Evolutionary conservation across 2,113 vertebrate genomes (phyloP), one percentile per base, ranked within the genome.

Genomic region (Spea bombifrons): DNA sequence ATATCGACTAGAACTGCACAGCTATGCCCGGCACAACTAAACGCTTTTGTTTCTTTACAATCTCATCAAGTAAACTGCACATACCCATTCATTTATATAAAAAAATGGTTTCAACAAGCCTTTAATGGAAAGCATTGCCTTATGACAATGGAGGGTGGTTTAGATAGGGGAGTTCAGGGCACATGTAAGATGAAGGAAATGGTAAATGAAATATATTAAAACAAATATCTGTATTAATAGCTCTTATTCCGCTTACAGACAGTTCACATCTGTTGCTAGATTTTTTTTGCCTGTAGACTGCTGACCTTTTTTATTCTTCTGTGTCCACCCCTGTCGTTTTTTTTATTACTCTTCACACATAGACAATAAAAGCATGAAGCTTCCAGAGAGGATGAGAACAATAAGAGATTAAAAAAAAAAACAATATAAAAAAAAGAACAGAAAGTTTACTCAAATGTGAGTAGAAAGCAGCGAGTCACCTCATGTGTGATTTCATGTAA

Each of bases 391-490:
- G 30, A 30, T 30, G 30, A 30, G 30, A 30, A 30, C 30, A 30
- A 30, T 30, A 30, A 30, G 30, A 30, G 30, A 30, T 30, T 30
- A 30, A 30, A 30, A 30, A 79, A 72, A 66, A 79, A 66, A 55
- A 59, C 53, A 53, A 55, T 53, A 72, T 50, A 53, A 65, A 64
- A 68, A 55, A 1, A 52, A 6, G 9, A 6, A 79, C 71, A 66
- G 66, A 66, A 47, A 61, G 68, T 78, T 71, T 66, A 53, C 61
- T 78, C 68, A 72, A 78, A 59, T 72, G 76, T 72, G 9, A 72
- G 63, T 16, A 43, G 16, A 73, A 67, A 59, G 49, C 9, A 30
- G 59, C 30, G 71, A 79, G 61, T 59, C 57, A 16, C 30, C 61
- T 17, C 30, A 66, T 55, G 70, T 57, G 52, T 7, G 5, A 73